Evolutionary conservation across 2,113 vertebrate species (phyloP).

Genomic region (Atrichornis clamosus): DNA sequence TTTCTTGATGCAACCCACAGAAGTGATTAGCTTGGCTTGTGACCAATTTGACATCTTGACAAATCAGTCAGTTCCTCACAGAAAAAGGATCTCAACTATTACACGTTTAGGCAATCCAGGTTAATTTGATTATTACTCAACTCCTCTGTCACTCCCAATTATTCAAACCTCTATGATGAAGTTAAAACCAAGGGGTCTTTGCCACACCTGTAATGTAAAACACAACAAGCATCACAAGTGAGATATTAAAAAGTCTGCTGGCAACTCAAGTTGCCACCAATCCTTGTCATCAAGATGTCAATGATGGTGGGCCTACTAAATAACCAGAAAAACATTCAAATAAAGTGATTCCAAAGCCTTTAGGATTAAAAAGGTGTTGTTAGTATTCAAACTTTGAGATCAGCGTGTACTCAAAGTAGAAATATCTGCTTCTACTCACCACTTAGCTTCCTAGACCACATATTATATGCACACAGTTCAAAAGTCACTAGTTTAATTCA

Average conservation of each 20-base stretch:
- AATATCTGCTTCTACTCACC: not conserved
- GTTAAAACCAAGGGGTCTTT: not conserved
- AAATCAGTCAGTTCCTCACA: constrained; percentile 22
- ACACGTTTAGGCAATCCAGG: not conserved
- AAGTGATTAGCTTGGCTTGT: constrained; percentile 49
- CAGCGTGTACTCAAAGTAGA: not conserved
- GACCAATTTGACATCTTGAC: constrained; percentile 49
- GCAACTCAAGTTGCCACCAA: not conserved
- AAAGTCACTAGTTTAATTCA: not conserved
- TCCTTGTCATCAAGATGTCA: not conserved
- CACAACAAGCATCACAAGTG: not conserved
- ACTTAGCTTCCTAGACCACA: not conserved
- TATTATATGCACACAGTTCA: not conserved
- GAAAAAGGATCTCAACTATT: not conserved
- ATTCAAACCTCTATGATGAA: not conserved
- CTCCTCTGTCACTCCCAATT: not conserved
- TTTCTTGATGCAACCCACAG: constrained; percentile 29
- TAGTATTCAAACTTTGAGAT: not conserved
- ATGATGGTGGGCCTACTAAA: not conserved
- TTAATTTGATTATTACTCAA: constrained; percentile 1
- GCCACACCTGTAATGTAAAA: not conserved
- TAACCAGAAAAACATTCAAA: not conserved
- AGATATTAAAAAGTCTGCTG: not conserved
- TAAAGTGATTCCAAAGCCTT: not conserved
- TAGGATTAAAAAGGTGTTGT: not conserved